Percentiles rank a stretch among this genome's conserved stretches.
Evolutionary conservation across 53 echinoderm and acorn worm genomes (phyloP).

Genomic region (Holothuria leucospilota): DNA sequence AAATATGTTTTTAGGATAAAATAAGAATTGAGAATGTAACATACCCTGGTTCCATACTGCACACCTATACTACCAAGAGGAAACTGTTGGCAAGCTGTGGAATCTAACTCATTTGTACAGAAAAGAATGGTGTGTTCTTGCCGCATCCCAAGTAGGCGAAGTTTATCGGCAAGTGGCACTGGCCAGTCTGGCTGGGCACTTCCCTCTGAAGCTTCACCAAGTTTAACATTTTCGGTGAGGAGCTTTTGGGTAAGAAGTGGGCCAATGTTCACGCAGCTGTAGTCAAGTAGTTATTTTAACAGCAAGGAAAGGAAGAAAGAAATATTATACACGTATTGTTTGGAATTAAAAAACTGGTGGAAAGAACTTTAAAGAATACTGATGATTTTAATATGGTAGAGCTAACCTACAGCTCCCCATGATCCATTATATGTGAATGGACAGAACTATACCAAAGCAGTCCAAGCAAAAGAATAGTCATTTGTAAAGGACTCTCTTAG

Average conservation of each 20-base stretch:
- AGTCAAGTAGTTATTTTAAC: not conserved
- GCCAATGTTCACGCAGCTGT: slow-evolving; percentile 88
- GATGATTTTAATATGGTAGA: too few relatives aligned
- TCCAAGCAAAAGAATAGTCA: too few relatives aligned
- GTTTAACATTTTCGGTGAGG: slow-evolving; percentile 16
- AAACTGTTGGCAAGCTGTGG: slow-evolving; percentile 48
- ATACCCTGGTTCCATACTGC: slow-evolving; percentile 91
- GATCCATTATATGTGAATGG: too few relatives aligned
- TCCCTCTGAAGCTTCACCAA: not conserved
- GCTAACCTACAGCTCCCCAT: too few relatives aligned
- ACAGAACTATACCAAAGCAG: too few relatives aligned
- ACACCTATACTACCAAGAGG: slow-evolving; percentile 84
- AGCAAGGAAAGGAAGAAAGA: too few relatives aligned
- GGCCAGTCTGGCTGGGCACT: not conserved
- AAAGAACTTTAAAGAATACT: too few relatives aligned
- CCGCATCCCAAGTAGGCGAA: slow-evolving; percentile 77
- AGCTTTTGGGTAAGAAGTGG: slow-evolving; percentile 77
- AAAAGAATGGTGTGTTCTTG: slow-evolving; percentile 77
- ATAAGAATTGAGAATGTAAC: not conserved
- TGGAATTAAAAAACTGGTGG: too few relatives aligned
- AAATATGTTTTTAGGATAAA: too few relatives aligned
- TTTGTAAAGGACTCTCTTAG: too few relatives aligned
- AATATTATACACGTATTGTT: too few relatives aligned
- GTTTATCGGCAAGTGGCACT: slow-evolving; percentile 66
- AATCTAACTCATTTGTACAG: slow-evolving; percentile 72